These are phyloP conservation scores for Andrena trimmerana DNA, from an alignment of 2,888 invertebrate species.

Conservation along the genomic window DNA sequence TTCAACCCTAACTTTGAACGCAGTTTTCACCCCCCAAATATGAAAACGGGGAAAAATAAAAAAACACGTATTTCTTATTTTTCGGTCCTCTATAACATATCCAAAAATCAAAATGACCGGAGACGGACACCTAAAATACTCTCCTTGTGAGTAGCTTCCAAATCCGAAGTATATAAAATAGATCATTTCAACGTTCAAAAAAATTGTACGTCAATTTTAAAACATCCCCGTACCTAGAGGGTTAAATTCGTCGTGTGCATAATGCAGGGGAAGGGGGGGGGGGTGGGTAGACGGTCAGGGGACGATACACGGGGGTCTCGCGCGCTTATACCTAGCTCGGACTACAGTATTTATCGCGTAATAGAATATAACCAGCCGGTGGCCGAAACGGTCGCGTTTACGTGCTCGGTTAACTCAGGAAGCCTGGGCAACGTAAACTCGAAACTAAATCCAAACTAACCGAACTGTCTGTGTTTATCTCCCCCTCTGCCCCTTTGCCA, in stretches of 20 bases:
- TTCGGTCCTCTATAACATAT: too few species aligned
- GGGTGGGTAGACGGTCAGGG: neutral
- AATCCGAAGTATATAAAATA: too few species aligned
- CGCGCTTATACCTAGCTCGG: slow-evolving; percentile 47
- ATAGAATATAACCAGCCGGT: slow-evolving; percentile 79
- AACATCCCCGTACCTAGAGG: too few species aligned
- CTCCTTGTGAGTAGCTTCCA: too few species aligned
- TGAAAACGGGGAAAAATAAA: too few species aligned
- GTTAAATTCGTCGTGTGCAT: slow-evolving; percentile 55
- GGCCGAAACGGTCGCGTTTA: slow-evolving; percentile 77
- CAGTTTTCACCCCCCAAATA: too few species aligned
- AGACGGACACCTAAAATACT: too few species aligned
- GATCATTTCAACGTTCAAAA: too few species aligned
- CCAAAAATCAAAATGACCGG: too few species aligned
- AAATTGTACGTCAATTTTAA: too few species aligned
- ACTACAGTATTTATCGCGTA: slow-evolving; percentile 82
- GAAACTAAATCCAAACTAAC: slow-evolving; percentile 82
- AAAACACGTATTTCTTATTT: too few species aligned
- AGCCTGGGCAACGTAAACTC: slow-evolving; percentile 80
- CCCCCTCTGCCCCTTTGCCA: slow-evolving; percentile 5
- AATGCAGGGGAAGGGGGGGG: slow-evolving; percentile 19
- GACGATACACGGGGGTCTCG: slow-evolving; percentile 18
- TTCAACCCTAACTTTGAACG: too few species aligned
- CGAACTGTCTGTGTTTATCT: slow-evolving; percentile 72
- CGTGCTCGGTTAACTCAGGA: slow-evolving; percentile 82